These are phyloP conservation scores for Hippocampus zosterae DNA, from an alignment of 2,113 vertebrate species.

Conservation along the genomic window DNA sequence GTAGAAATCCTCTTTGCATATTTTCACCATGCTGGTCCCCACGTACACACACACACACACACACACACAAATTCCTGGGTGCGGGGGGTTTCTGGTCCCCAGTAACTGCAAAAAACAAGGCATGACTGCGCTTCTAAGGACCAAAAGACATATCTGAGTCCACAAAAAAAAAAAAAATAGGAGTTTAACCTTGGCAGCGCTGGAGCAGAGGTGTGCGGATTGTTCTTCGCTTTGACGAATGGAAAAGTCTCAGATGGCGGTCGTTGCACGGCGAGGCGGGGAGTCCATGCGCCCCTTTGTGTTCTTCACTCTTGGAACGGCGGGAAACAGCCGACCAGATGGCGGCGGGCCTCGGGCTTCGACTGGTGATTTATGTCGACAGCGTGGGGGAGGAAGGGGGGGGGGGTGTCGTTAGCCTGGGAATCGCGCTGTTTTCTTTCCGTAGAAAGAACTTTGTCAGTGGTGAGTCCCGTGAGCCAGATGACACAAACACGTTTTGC, in stretches of 20 bases:
- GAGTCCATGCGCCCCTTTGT: constrained; percentile 38
- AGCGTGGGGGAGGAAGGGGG: constrained; percentile 46
- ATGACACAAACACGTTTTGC: too few relatives aligned
- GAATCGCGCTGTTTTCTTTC: constrained; percentile 23
- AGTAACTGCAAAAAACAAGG: too few relatives aligned
- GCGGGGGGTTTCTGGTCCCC: too few relatives aligned
- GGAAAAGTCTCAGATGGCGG: constrained; percentile 30
- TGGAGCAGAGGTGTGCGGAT: constrained; percentile 22
- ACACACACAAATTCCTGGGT: too few relatives aligned
- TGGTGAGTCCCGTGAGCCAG: constrained; percentile 8
- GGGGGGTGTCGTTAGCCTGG: constrained; percentile 44
- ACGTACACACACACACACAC: too few relatives aligned
- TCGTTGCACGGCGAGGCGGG: constrained; percentile 31
- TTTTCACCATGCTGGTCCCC: too few relatives aligned
- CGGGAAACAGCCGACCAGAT: constrained; percentile 61
- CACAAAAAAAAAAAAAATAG: background rate
- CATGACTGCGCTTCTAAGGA: background rate
- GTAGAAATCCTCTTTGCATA: too few relatives aligned
- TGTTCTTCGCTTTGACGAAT: constrained; percentile 48
- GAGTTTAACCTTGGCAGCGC: constrained; percentile 47
- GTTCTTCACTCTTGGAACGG: constrained; percentile 32
- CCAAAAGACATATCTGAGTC: background rate
- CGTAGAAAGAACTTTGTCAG: constrained; percentile 33
- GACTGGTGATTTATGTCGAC: constrained; percentile 59
- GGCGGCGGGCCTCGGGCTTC: constrained; percentile 45